Percentiles rank a stretch among this genome's conserved stretches.
phyloP scores from a whole-genome alignment of 2,888 invertebrate genomes.

The Aporophyla lueneburgensis region DNA sequence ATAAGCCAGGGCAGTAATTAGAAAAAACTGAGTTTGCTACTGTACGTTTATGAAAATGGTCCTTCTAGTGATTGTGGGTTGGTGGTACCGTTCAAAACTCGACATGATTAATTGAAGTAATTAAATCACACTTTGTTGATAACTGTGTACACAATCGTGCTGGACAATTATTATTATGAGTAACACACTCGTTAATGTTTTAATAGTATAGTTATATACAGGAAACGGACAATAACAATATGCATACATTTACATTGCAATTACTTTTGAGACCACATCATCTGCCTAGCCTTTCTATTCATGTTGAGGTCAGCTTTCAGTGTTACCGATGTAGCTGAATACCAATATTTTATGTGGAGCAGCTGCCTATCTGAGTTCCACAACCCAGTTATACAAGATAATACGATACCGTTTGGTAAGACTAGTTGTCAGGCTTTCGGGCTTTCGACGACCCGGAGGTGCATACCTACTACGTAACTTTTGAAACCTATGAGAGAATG shows the following conservation, averaged over 20 bases:
- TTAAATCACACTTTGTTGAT: slow-evolving; percentile 56
- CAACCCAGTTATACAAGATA: too few species aligned
- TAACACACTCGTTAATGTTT: slow-evolving; percentile 19
- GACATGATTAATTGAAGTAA: slow-evolving; percentile 57
- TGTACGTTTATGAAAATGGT: background rate
- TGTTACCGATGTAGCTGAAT: too few species aligned
- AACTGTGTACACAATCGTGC: slow-evolving; percentile 41
- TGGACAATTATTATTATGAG: slow-evolving; percentile 47
- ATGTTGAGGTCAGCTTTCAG: too few species aligned
- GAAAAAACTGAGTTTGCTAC: background rate
- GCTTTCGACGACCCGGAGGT: too few species aligned
- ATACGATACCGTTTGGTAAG: too few species aligned
- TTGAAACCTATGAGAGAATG: too few species aligned
- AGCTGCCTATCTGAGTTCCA: too few species aligned
- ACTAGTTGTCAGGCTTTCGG: too few species aligned
- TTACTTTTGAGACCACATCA: background rate
- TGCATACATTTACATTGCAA: slow-evolving; percentile 25
- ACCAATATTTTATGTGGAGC: too few species aligned
- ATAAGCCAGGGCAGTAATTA: background rate
- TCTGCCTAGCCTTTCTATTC: too few species aligned
- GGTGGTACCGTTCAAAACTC: slow-evolving; percentile 26
- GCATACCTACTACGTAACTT: too few species aligned
- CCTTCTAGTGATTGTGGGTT: slow-evolving; percentile 7
- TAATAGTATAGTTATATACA: background rate
- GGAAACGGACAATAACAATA: slow-evolving; percentile 4